These are phyloP conservation scores for Noctua comes DNA, from an alignment of 2,888 invertebrate species.

Conservation along the genomic window DNA sequence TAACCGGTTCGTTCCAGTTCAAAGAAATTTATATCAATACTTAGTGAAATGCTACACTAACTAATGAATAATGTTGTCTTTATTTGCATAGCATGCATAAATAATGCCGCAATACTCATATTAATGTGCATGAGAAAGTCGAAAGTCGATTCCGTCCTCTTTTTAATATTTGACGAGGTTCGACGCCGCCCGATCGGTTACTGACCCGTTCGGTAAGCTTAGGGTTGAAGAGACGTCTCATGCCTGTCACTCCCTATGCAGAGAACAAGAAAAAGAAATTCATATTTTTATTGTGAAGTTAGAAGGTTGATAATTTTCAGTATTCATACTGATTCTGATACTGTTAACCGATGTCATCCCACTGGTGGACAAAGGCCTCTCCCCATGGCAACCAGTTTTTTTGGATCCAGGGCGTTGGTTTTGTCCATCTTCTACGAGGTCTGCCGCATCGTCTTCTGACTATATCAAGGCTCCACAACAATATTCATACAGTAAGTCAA, in stretches of 20 bases:
- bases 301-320: background rate
- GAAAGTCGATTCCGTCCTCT: slow-evolving; percentile 79
- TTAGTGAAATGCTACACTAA: slow-evolving; percentile 16
- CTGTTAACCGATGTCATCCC: background rate
- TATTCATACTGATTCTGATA: background rate
- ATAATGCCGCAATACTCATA: slow-evolving; percentile 61
- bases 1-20: background rate
- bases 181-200: slow-evolving; percentile 71
- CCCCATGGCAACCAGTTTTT: background rate
- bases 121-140: slow-evolving; percentile 74
- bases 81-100: slow-evolving; percentile 63
- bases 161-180: slow-evolving; percentile 84
- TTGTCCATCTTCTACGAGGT: background rate
- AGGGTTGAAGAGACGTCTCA: slow-evolving; percentile 72
- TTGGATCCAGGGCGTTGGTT: background rate
- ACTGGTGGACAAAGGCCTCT: background rate
- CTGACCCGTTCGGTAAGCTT: slow-evolving; percentile 71
- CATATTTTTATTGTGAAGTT: background rate
- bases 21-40: slow-evolving; percentile 5
- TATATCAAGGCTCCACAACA: background rate
- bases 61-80: slow-evolving; percentile 38
- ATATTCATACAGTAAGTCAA: background rate
- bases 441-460: background rate
- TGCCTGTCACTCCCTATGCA: slow-evolving; percentile 31
- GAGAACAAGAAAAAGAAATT: background rate